These are phyloP conservation scores for Drosophila nigricruria DNA, from an alignment of 2,888 invertebrate species.

Conservation along the genomic window DNA sequence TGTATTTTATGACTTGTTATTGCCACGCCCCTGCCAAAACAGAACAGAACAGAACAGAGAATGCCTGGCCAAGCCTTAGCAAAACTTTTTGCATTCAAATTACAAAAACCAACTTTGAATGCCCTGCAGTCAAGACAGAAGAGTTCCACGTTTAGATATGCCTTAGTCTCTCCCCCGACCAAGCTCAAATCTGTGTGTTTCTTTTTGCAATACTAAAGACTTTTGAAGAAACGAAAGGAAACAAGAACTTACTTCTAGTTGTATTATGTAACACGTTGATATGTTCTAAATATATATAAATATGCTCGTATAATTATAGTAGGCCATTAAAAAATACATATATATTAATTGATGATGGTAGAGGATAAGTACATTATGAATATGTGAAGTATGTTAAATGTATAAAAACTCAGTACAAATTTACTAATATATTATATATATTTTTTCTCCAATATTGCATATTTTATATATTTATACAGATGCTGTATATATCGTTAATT, in stretches of 20 bases:
- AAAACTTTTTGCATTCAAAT: constrained; percentile 50
- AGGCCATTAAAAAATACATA: not conserved
- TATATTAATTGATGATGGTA: not conserved
- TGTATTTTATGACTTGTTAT: constrained; percentile 72
- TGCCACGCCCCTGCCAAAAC: constrained; percentile 22
- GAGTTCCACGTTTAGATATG: not conserved
- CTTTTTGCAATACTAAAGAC: not conserved
- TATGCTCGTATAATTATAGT: not conserved
- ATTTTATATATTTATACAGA: too few species aligned
- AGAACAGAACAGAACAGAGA: not conserved
- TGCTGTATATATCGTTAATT: too few species aligned
- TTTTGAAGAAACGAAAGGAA: not conserved
- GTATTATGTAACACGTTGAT: not conserved
- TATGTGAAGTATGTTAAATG: too few species aligned
- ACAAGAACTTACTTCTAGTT: not conserved
- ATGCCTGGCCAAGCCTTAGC: constrained; percentile 1
- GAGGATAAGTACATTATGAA: not conserved
- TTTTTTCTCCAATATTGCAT: too few species aligned
- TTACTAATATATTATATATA: not conserved
- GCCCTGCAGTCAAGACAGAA: constrained; percentile 7
- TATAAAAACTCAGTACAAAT: not conserved
- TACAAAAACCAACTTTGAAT: constrained; percentile 48
- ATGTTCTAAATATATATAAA: not conserved
- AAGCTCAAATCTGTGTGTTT: not conserved
- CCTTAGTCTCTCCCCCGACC: not conserved